phyloP scores from a whole-genome alignment of 2,797 vertebrate species.

The Sandelia bainsii region DNA sequence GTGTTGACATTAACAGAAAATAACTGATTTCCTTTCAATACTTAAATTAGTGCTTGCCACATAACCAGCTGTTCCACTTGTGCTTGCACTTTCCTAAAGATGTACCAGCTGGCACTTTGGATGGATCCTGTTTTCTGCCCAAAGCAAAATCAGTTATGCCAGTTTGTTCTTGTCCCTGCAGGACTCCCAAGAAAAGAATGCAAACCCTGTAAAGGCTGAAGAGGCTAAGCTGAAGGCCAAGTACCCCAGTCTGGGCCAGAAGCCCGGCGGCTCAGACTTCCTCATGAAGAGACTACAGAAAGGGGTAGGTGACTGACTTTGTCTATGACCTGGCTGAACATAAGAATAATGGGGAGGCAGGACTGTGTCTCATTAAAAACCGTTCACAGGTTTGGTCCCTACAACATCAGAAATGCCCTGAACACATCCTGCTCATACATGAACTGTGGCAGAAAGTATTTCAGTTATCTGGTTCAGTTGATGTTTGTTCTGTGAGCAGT shows the following conservation, averaged over 20 bases:
- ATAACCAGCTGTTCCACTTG: conserved; percentile 41
- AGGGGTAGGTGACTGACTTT: conserved; percentile 83
- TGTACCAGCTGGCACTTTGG: not conserved
- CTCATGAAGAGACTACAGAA: conserved; percentile 98
- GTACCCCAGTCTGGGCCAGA: conserved; percentile 92
- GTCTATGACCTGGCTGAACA: not conserved
- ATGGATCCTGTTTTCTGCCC: conserved; percentile 5
- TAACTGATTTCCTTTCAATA: not conserved
- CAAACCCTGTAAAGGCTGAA: conserved; percentile 89
- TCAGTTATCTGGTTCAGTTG: not conserved
- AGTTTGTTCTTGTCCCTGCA: conserved; percentile 63
- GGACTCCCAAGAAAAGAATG: conserved; percentile 93
- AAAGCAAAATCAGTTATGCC: conserved; percentile 13
- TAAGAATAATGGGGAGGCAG: not conserved
- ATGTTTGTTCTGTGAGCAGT: not conserved
- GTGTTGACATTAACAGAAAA: not conserved
- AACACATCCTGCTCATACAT: not conserved
- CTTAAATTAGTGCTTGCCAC: conserved; percentile 20
- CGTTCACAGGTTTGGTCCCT: not conserved
- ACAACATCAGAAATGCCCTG: not conserved
- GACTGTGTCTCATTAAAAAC: not conserved
- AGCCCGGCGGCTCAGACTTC: conserved; percentile 94
- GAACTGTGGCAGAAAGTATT: not conserved
- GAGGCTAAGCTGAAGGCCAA: conserved; percentile 96
- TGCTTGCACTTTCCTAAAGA: not conserved